phyloP scores from a whole-genome alignment of 2,113 vertebrate species.

The Eidolon helvum region DNA sequence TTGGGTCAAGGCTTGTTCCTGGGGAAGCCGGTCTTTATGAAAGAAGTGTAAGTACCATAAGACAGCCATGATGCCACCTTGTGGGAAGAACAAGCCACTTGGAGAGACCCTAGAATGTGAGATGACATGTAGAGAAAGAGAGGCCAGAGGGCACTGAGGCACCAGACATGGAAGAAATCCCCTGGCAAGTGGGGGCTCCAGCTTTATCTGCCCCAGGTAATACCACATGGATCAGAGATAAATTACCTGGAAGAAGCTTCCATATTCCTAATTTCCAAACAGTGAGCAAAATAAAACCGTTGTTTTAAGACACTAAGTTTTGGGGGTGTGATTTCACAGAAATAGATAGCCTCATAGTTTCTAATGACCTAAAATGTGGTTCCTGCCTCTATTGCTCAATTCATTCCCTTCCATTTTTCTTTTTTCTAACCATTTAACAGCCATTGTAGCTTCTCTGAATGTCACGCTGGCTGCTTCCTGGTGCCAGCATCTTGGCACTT shows the following conservation, averaged over 20 bases:
- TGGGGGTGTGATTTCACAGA: not conserved
- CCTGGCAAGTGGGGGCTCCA: not conserved
- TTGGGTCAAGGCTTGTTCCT: not conserved
- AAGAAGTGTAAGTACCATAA: not conserved
- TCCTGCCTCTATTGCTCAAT: not conserved
- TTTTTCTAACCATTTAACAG: not conserved
- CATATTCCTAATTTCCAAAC: not conserved
- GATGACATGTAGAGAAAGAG: not conserved
- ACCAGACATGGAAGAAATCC: not conserved
- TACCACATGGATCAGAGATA: not conserved
- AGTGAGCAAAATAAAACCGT: not conserved
- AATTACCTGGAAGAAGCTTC: not conserved
- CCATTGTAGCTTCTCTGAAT: not conserved
- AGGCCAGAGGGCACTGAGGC: rapidly evolving
- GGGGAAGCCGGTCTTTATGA: not conserved
- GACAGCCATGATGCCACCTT: not conserved
- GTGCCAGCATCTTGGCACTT: not conserved
- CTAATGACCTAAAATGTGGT: not conserved
- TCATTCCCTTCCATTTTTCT: not conserved
- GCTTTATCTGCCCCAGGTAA: not conserved
- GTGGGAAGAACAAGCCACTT: not conserved
- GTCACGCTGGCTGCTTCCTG: not conserved
- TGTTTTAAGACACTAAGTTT: not conserved
- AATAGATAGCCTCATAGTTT: not conserved
- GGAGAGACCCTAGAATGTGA: not conserved